Evolutionary conservation across 2,888 invertebrate genomes (phyloP).

Genomic region (Parascotia fuliginaria): DNA sequence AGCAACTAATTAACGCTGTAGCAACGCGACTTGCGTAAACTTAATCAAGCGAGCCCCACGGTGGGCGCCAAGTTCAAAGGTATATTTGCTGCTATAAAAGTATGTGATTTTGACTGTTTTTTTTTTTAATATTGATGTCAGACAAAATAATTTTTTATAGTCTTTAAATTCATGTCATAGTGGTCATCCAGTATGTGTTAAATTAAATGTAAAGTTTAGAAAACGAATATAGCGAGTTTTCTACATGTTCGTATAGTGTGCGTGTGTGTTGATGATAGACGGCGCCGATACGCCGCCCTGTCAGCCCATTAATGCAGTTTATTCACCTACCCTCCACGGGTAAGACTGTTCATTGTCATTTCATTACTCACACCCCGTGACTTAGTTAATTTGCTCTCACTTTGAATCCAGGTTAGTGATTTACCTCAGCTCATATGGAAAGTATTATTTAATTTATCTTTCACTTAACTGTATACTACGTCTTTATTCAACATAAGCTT

Average conservation of each 20-base stretch:
- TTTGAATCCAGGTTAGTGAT: slow-evolving; percentile 25
- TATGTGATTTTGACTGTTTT: too few relatives aligned
- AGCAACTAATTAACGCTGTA: slow-evolving; percentile 15
- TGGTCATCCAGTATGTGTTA: too few relatives aligned
- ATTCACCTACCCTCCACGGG: slow-evolving; percentile 59
- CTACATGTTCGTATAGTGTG: background rate
- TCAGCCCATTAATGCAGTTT: slow-evolving; percentile 66
- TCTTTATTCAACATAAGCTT: background rate
- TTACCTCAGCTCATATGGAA: slow-evolving; percentile 5
- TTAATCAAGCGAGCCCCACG: slow-evolving; percentile 7
- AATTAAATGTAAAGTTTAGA: too few relatives aligned
- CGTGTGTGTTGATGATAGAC: slow-evolving; percentile 29
- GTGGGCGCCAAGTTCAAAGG: slow-evolving; percentile 3
- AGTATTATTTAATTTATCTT: background rate
- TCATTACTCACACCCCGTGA: slow-evolving; percentile 36
- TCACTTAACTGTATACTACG: background rate
- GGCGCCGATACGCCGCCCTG: slow-evolving; percentile 64
- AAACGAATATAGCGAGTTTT: background rate
- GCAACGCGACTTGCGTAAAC: slow-evolving; percentile 5
- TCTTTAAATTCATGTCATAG: too few relatives aligned
- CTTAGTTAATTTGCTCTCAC: slow-evolving; percentile 9
- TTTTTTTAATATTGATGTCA: too few relatives aligned
- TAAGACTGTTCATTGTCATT: slow-evolving; percentile 41
- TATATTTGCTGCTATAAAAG: background rate
- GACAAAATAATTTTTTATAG: too few relatives aligned